These are phyloP conservation scores for Lasioglossum figueresi DNA, from an alignment of 2,888 invertebrate species.

Conservation along the genomic window DNA sequence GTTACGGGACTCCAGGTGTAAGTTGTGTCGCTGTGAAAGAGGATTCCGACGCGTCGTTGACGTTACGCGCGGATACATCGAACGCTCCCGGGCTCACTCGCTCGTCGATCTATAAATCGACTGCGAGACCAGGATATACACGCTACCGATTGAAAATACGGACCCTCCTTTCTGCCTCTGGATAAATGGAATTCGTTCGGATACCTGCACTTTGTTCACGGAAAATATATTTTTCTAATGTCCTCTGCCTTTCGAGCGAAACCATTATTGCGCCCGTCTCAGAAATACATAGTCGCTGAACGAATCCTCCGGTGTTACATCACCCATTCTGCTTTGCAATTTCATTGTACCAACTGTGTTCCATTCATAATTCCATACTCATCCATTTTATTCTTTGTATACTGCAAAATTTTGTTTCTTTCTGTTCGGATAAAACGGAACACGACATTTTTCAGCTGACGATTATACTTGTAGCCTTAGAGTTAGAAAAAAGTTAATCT, in stretches of 20 bases:
- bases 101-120: neutral
- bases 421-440: neutral
- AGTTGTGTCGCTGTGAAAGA: slow-evolving; percentile 3
- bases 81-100: neutral
- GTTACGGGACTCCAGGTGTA: slow-evolving; percentile 13
- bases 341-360: neutral
- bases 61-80: slow-evolving; percentile 3
- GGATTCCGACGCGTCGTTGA: slow-evolving; percentile 13
- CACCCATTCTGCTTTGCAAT: neutral
- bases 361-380: neutral
- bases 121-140: neutral
- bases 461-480: no score
- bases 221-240: slow-evolving; percentile 9
- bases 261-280: neutral
- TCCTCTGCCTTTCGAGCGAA: neutral
- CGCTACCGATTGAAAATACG: neutral
- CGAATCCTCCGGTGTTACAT: neutral
- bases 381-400: neutral
- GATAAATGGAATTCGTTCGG: slow-evolving; percentile 1
- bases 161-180: neutral
- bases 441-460: neutral
- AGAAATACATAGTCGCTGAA: slow-evolving; percentile 5
- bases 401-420: neutral
- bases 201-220: slow-evolving; percentile 1
- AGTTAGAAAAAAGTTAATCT: neutral